A percentile compares a stretch with the other conserved stretches of the same genome.
Conservation (phyloP, 2,113 vertebrate genomes). For the Catharus bicknelli region DNA sequence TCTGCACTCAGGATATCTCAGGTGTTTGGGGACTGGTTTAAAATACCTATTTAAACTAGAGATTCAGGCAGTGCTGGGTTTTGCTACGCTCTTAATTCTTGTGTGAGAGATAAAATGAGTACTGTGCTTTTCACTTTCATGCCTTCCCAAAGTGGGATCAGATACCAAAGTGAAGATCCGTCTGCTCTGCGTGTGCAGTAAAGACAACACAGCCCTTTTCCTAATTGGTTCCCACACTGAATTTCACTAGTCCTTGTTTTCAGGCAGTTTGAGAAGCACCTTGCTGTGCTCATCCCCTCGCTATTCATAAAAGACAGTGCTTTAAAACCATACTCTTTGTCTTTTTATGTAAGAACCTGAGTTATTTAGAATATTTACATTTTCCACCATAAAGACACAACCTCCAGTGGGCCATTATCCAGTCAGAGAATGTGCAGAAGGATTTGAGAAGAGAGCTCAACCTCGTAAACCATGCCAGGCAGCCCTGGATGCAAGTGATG, state of each 20-base stretch:
- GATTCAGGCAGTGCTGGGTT: background rate
- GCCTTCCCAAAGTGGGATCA: background rate
- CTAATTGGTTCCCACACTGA: background rate
- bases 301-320: background rate
- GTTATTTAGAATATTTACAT: background rate
- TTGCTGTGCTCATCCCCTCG: background rate
- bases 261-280: background rate
- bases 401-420: background rate
- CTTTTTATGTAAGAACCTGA: background rate
- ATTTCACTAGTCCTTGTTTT: background rate
- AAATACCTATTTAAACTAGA: background rate
- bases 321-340: background rate
- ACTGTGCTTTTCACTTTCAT: background rate
- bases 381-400: background rate
- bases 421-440: background rate
- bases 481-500: rapidly evolving
- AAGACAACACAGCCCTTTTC: background rate
- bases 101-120: background rate
- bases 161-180: background rate
- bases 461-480: background rate
- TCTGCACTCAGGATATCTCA: background rate
- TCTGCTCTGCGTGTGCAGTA: background rate
- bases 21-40: background rate
- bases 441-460: background rate
- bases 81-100: background rate